phyloP scores from a whole-genome alignment of 2,113 vertebrate genomes.

The Silurus meridionalis region DNA sequence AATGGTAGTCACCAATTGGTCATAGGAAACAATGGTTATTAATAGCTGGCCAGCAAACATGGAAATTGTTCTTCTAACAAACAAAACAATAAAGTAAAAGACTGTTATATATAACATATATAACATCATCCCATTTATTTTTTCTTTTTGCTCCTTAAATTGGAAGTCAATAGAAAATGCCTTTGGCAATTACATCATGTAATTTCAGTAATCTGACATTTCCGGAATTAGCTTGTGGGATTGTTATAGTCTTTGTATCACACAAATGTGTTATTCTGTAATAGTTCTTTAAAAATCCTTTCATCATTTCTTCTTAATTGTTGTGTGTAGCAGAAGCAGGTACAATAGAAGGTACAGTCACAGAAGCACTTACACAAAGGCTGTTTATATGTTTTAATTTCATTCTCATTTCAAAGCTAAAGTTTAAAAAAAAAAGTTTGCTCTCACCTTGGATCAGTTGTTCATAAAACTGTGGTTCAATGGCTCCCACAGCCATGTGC shows the following conservation, averaged over 20 bases:
- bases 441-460: constrained; percentile 81
- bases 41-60: neutral
- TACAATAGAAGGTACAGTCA: no score
- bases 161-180: neutral
- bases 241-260: neutral
- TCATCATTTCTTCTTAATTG: neutral
- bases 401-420: no score
- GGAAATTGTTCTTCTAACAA: neutral
- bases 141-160: neutral
- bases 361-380: neutral
- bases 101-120: no score
- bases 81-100: neutral
- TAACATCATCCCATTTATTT: no score
- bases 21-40: no score
- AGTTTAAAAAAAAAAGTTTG: neutral
- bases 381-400: neutral
- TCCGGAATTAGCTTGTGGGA: neutral
- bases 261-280: neutral
- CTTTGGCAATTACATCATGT: neutral
- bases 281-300: neutral
- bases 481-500: constrained; percentile 87
- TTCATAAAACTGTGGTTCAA: constrained; percentile 88
- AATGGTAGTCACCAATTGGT: neutral
- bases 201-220: neutral
- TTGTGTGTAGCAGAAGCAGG: neutral